Percentiles rank a stretch among this genome's conserved stretches.
Evolutionary conservation across 35 echinoderm and acorn worm species (phyloP).

Genomic region (Nesometra sesokonis): DNA sequence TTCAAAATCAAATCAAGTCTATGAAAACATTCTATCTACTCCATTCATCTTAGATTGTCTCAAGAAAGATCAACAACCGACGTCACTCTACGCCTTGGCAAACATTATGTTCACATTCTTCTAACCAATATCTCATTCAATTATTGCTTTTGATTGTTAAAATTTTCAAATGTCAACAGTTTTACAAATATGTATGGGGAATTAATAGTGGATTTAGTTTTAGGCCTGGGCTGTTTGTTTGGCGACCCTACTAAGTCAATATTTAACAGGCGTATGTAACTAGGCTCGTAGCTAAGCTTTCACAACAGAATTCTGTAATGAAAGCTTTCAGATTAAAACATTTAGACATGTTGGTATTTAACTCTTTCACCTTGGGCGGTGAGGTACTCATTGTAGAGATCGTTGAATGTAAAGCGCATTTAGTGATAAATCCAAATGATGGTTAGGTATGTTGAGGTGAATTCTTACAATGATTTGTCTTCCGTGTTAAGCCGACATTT

Average conservation of each 20-base stretch:
- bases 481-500: neutral
- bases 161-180: neutral
- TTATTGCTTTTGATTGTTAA: too few relatives aligned
- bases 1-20: too few relatives aligned
- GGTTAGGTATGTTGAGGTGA: neutral
- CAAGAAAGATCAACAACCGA: neutral
- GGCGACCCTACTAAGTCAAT: neutral
- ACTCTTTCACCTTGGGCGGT: neutral
- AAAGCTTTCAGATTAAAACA: neutral
- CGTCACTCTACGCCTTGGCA: neutral
- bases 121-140: neutral
- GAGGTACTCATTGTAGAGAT: neutral
- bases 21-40: too few relatives aligned
- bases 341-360: neutral
- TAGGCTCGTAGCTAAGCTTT: neutral
- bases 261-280: neutral
- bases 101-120: neutral
- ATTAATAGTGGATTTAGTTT: neutral
- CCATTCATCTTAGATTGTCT: too few relatives aligned
- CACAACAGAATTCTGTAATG: neutral
- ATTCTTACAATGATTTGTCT: neutral
- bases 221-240: neutral
- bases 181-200: neutral
- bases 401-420: neutral
- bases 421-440: neutral